Percentiles rank a stretch among this genome's conserved stretches.
Conservation (phyloP, 2,113 vertebrate genomes). For the Oostethus manadensis region DNA sequence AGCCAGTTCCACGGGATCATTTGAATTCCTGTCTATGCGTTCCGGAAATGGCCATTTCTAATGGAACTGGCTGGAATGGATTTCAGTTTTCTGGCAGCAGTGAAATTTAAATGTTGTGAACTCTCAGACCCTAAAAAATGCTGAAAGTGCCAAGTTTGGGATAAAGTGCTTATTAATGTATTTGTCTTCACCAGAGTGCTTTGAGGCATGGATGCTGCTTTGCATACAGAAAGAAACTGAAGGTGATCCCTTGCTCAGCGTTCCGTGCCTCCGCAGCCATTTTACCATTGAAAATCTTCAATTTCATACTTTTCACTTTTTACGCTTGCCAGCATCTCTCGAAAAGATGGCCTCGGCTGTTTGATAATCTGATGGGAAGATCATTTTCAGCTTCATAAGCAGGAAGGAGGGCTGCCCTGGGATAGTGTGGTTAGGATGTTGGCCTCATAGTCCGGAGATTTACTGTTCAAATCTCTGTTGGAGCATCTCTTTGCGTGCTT, state of each 20-base stretch:
- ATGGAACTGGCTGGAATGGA: background rate
- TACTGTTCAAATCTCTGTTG: too few species aligned
- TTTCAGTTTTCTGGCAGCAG: conserved; percentile 1
- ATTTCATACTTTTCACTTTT: conserved; percentile 33
- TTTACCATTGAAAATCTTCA: conserved; percentile 28
- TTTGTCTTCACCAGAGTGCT: conserved; percentile 1
- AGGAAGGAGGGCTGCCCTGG: background rate
- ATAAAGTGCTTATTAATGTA: conserved; percentile 11
- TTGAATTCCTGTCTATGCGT: background rate
- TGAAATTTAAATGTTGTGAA: conserved; percentile 19
- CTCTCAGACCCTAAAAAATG: conserved; percentile 5
- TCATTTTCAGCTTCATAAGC: conserved; percentile 11
- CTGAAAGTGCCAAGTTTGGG: background rate
- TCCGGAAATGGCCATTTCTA: too few species aligned
- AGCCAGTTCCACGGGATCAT: too few species aligned
- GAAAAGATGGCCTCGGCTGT: conserved; percentile 21
- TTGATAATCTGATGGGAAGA: conserved; percentile 17
- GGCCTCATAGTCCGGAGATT: too few species aligned
- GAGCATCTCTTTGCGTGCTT: too few species aligned
- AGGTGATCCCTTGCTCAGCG: conserved; percentile 1
- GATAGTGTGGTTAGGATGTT: too few species aligned
- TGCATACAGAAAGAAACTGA: background rate
- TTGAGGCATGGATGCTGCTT: conserved; percentile 9
- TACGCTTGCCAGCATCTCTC: conserved; percentile 22
- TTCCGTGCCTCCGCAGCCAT: background rate